phyloP scores from a whole-genome alignment of 2,888 invertebrate genomes.

The Germaria angustata region DNA sequence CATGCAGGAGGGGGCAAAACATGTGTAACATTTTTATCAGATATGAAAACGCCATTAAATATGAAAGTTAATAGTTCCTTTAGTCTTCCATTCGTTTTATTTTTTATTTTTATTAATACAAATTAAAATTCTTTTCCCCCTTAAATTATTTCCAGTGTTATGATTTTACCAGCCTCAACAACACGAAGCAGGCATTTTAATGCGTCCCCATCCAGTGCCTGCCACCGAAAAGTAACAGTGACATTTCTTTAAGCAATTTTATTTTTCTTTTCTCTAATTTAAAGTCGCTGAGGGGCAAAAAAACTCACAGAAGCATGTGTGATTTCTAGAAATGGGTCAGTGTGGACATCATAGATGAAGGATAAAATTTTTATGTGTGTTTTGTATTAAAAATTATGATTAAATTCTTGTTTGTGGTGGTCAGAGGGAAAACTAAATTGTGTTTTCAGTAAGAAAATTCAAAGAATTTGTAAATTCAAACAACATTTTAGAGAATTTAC shows the following conservation, averaged over 20 bases:
- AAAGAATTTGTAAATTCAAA: too few species aligned
- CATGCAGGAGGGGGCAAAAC: too few species aligned
- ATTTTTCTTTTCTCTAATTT: not conserved
- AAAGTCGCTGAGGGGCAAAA: not conserved
- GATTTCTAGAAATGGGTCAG: slow-evolving; percentile 15
- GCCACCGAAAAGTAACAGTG: slow-evolving; percentile 29
- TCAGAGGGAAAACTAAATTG: too few species aligned
- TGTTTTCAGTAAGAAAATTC: too few species aligned
- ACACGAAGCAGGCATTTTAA: not conserved
- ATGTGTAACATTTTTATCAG: too few species aligned
- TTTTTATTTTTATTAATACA: not conserved
- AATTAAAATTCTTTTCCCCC: not conserved
- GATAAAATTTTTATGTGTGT: not conserved
- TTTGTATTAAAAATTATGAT: slow-evolving; percentile 25
- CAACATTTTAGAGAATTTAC: too few species aligned
- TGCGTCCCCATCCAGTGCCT: slow-evolving; percentile 38
- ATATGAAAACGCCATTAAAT: too few species aligned
- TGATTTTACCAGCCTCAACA: not conserved
- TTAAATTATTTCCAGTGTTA: slow-evolving; percentile 17
- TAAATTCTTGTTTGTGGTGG: not conserved
- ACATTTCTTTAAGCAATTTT: slow-evolving; percentile 8
- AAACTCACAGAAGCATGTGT: not conserved
- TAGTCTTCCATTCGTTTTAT: not conserved
- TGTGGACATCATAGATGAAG: not conserved
- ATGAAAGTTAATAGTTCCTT: too few species aligned